phyloP scores from a whole-genome alignment of 2,888 invertebrate genomes.

The Drosophila nr. perissopoda region DNA sequence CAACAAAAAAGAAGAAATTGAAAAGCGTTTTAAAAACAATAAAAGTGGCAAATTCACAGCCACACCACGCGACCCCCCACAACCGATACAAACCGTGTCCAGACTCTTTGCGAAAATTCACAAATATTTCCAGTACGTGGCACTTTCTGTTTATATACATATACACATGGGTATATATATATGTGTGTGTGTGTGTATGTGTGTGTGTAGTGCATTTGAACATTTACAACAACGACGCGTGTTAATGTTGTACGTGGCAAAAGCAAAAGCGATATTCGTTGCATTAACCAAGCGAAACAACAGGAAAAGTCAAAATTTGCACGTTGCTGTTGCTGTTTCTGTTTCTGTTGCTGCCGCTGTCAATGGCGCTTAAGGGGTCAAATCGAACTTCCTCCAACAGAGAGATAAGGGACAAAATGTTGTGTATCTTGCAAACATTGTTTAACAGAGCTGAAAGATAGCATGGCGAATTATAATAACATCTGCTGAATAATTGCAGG shows the following conservation, averaged over 20 bases:
- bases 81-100: background rate
- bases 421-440: background rate
- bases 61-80: constrained; percentile 20
- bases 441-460: background rate
- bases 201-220: constrained; percentile 40
- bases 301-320: constrained; percentile 54
- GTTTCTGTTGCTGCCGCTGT: constrained; percentile 19
- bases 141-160: constrained; percentile 14
- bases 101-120: constrained; percentile 43
- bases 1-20: constrained; percentile 57
- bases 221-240: constrained; percentile 37
- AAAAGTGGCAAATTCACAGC: constrained; percentile 74
- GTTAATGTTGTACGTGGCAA: constrained; percentile 63
- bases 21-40: constrained; percentile 79
- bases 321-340: constrained; percentile 18
- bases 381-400: constrained; percentile 26
- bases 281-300: constrained; percentile 39
- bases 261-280: constrained; percentile 38
- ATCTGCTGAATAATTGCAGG: background rate
- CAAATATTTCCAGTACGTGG: constrained; percentile 69
- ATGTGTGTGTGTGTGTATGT: constrained; percentile 11
- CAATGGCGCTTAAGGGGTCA: constrained; percentile 41
- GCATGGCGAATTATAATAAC: background rate
- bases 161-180: background rate
- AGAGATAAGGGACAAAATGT: constrained; percentile 3